These are phyloP conservation scores for Atlantisia rogersi DNA, from an alignment of 2,113 vertebrate genomes.

Conservation along the genomic window DNA sequence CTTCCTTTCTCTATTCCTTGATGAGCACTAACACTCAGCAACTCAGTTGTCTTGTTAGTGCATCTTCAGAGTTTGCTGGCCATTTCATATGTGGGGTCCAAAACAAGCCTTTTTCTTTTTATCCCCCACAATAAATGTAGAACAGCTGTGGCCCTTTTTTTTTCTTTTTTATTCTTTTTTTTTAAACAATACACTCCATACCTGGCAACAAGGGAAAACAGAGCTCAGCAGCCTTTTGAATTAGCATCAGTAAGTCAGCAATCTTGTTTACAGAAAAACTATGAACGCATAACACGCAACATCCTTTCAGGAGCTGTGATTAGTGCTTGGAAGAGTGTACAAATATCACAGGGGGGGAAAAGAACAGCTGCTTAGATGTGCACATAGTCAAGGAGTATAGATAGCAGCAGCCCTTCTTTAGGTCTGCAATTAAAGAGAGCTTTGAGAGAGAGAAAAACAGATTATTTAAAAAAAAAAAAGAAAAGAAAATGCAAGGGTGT, in stretches of 20 bases:
- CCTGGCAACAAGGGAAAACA: not conserved
- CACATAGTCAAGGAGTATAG: not conserved
- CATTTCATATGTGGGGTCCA: constrained; percentile 13
- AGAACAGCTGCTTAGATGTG: constrained; percentile 68
- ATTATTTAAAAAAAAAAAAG: constrained; percentile 1
- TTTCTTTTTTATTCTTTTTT: not conserved
- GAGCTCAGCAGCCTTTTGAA: constrained; percentile 40
- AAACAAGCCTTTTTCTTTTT: constrained; percentile 40
- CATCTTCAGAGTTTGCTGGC: constrained; percentile 63
- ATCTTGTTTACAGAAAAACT: constrained; percentile 59
- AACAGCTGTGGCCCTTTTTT: constrained; percentile 54
- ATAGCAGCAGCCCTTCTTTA: constrained; percentile 58
- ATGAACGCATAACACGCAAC: constrained; percentile 25
- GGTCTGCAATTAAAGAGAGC: constrained; percentile 47
- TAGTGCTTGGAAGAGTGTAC: constrained; percentile 73
- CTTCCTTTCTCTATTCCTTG: not conserved
- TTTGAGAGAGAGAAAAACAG: constrained; percentile 64
- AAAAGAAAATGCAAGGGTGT: constrained; percentile 33
- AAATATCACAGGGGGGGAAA: constrained; percentile 57
- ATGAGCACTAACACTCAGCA: not conserved
- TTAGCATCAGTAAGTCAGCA: constrained; percentile 62
- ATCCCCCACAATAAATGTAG: not conserved
- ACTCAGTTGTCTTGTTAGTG: not conserved
- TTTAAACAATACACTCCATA: constrained; percentile 2
- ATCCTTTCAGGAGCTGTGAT: constrained; percentile 70